Evolutionary conservation across 2,888 invertebrate species (phyloP), one percentile per base, ranked within the genome.

Genomic region (Idaea aversata): DNA sequence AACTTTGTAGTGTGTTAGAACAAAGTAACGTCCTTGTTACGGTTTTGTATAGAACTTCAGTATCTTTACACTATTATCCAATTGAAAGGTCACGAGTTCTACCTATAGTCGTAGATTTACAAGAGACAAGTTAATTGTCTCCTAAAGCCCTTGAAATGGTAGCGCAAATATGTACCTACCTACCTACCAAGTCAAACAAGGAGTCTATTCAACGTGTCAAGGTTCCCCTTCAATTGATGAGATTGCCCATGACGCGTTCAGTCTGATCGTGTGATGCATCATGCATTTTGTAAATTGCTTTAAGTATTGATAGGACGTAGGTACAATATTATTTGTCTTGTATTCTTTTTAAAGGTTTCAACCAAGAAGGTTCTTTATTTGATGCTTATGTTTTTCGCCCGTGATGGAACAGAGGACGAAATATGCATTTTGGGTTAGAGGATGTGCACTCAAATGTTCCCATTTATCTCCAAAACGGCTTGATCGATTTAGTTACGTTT

Each of bases 51-150:
- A 47, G 13, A 47, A 47, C 47, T 47, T 47, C 47, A 7, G 47
- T 47, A 10, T 47, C 47, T 47, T 47, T 36, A 36, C 36, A 36
- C 35, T 61, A 34, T 61, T 61, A 34, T 35, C 35, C 38, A 61
- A 61, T 61, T 61, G 5, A 15, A 47, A 47, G 47, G 47, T 10
- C 47, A 47, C 47, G 10, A 47, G 47, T 47, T 47, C 47, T 47
- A 47, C 5, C 47, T 47, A 47, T 10, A 47, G 47, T 13, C 7
- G 10, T 47, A 47, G 47, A 10, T 47, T 47, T 47, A 4, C 7
- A 47, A 47, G 47, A 6, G 47, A 47, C 47, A 47, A 47, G 47
- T 47, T 47, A 47, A 47, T 47, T 47, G 47, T 47, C 47, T 47
- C 47, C 47, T 47, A 47, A 47, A 47, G 47, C 13, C 47, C 47